A percentile compares a stretch with the other conserved stretches of the same genome.
These are phyloP conservation scores for Drosophila tropicalis DNA, from an alignment of 1,140 invertebrate genomes.

Conservation along the genomic window DNA sequence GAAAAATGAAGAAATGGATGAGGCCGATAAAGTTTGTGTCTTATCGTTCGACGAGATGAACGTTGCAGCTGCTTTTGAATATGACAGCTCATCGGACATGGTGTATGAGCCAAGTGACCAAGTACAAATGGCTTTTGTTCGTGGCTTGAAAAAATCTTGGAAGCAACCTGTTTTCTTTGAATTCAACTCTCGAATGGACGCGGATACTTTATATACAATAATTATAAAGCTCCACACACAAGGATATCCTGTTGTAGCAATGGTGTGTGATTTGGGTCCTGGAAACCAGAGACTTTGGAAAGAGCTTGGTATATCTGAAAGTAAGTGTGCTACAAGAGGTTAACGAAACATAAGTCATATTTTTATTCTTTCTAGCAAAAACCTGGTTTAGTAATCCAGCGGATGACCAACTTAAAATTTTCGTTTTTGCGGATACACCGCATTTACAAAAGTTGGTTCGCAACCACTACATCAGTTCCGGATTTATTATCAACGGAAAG, in stretches of 20 bases:
- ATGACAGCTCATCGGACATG: too few species aligned
- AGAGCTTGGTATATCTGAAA: conserved; percentile 1
- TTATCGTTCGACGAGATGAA: too few species aligned
- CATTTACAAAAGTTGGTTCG: too few species aligned
- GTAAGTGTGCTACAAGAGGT: not conserved
- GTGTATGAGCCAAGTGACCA: too few species aligned
- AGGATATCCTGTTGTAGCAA: conserved; percentile 5
- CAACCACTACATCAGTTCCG: too few species aligned
- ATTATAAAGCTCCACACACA: conserved; percentile 7
- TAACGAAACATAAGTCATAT: conserved; percentile 1
- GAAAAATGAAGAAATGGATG: too few species aligned
- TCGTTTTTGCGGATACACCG: not conserved
- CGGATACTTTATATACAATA: not conserved
- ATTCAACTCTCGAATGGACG: not conserved
- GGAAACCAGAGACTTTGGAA: conserved; percentile 3
- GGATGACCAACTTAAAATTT: not conserved
- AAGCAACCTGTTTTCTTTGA: not conserved
- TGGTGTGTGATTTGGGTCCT: conserved; percentile 5
- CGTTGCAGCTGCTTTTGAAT: too few species aligned
- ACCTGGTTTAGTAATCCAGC: not conserved
- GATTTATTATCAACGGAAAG: too few species aligned
- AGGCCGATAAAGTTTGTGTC: too few species aligned
- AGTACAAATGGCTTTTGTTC: not conserved
- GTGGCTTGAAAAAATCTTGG: conserved; percentile 2
- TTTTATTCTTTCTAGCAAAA: conserved; percentile 3